phyloP scores from a whole-genome alignment of 2,113 vertebrate species.

The Tinamus guttatus region DNA sequence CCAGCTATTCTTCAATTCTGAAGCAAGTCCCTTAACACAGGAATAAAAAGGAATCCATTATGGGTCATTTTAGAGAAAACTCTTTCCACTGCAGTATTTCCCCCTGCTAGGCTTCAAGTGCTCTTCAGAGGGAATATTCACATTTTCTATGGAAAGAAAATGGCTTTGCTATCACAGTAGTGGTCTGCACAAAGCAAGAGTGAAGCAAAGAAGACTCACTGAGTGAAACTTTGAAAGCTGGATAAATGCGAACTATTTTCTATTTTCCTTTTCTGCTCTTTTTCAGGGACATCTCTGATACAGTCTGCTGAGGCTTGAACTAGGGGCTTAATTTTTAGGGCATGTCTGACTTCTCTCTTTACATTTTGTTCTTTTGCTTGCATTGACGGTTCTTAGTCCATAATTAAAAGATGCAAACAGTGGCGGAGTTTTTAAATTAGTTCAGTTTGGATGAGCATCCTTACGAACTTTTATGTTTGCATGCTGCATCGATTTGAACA shows the following conservation, averaged over 20 bases:
- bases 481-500: neutral
- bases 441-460: neutral
- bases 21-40: neutral
- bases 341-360: neutral
- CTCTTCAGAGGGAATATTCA: constrained; percentile 50
- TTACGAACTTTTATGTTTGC: neutral
- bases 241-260: constrained; percentile 18
- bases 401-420: constrained; percentile 38
- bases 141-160: constrained; percentile 34
- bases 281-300: neutral
- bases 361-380: neutral
- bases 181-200: constrained; percentile 12
- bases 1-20: neutral
- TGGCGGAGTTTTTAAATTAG: neutral
- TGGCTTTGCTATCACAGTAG: neutral
- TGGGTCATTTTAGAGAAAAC: constrained; percentile 10
- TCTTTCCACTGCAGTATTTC: neutral
- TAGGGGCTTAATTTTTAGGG: constrained; percentile 30
- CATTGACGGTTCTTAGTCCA: neutral
- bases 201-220: neutral
- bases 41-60: constrained; percentile 39
- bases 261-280: neutral
- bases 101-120: neutral
- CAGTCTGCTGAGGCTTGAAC: neutral
- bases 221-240: neutral